These are phyloP conservation scores for Ooceraea biroi DNA, from an alignment of 1,140 invertebrate genomes.

Conservation along the genomic window DNA sequence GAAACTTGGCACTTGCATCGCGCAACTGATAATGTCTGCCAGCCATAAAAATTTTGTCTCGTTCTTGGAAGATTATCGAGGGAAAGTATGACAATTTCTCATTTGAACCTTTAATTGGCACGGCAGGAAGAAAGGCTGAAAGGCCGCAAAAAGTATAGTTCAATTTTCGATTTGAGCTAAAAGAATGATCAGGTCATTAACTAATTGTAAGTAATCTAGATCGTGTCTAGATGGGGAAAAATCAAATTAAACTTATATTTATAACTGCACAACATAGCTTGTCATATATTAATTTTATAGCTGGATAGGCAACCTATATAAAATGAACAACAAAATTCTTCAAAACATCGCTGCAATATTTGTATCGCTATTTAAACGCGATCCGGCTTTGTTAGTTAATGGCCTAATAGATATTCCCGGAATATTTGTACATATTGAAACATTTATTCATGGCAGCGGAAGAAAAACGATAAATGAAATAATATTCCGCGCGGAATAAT, in stretches of 20 bases:
- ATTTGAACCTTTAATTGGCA: not conserved
- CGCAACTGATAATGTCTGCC: not conserved
- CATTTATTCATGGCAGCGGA: not conserved
- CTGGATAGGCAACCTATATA: too few species aligned
- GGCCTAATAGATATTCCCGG: not conserved
- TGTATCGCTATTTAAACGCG: too few species aligned
- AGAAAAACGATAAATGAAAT: not conserved
- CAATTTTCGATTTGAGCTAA: not conserved
- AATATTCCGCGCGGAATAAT: too few species aligned
- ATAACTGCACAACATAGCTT: too few species aligned
- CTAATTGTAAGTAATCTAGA: too few species aligned
- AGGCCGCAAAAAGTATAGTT: not conserved
- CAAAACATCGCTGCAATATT: too few species aligned
- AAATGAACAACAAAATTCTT: too few species aligned
- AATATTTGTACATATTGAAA: not conserved
- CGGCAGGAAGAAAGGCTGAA: not conserved
- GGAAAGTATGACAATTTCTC: not conserved
- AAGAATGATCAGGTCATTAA: too few species aligned
- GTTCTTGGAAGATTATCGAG: not conserved
- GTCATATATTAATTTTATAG: too few species aligned
- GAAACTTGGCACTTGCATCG: not conserved
- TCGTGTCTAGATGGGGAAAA: too few species aligned
- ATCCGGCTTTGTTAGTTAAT: too few species aligned
- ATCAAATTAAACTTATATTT: too few species aligned
- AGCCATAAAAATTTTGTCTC: slow-evolving; percentile 17